Conservation (phyloP, 2,888 invertebrate genomes). For the Tridacna gigas region DNA sequence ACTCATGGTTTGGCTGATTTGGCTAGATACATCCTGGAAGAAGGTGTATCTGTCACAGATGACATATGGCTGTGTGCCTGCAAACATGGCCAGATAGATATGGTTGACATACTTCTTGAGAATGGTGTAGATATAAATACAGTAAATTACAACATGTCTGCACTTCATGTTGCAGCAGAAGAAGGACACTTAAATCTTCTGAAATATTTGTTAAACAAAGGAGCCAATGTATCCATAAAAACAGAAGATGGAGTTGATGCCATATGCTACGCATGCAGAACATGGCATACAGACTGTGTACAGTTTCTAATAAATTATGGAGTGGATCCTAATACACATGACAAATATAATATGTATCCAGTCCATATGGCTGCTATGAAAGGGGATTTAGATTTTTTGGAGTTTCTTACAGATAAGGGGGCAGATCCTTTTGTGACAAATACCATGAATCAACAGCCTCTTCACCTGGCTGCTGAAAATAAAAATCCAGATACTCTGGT, state of each 20-base stretch:
- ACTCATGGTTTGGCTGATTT: neutral
- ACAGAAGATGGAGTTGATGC: neutral
- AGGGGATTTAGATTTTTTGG: slow-evolving; percentile 14
- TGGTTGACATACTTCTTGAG: slow-evolving; percentile 18
- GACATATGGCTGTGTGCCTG: slow-evolving; percentile 13
- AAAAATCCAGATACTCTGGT: slow-evolving; percentile 10
- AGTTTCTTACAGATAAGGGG: slow-evolving; percentile 16
- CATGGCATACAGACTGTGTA: slow-evolving; percentile 3
- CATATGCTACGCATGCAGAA: slow-evolving; percentile 19
- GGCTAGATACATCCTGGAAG: slow-evolving; percentile 1
- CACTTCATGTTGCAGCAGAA: slow-evolving; percentile 25
- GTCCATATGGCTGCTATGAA: slow-evolving; percentile 21
- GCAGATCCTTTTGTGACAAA: slow-evolving; percentile 19
- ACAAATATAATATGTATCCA: slow-evolving; percentile 8
- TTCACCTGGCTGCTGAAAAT: slow-evolving; percentile 24
- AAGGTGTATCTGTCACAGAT: neutral
- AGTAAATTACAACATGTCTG: neutral
- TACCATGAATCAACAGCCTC: neutral
- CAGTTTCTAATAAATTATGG: slow-evolving; percentile 8
- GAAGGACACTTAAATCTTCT: slow-evolving; percentile 22
- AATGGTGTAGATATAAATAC: slow-evolving; percentile 30
- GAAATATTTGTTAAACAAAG: slow-evolving; percentile 1
- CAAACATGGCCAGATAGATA: slow-evolving; percentile 1
- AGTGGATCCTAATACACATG: slow-evolving; percentile 5
- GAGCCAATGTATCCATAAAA: slow-evolving; percentile 1